Conservation (phyloP, 2,797 vertebrate species). For the Danio jaintianensis region DNA sequence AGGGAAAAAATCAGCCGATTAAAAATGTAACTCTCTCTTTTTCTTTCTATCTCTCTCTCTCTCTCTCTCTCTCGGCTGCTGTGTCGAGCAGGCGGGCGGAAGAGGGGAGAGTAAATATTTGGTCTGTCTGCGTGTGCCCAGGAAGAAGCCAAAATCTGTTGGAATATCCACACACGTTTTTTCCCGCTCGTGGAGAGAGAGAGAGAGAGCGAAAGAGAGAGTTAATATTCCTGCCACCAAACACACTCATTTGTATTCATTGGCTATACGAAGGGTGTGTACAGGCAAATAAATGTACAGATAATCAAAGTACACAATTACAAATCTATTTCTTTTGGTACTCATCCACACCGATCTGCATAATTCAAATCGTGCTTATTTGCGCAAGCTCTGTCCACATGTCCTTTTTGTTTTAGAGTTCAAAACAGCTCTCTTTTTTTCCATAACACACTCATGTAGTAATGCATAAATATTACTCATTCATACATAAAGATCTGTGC, state of each 20-base stretch:
- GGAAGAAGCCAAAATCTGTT: constrained; percentile 66
- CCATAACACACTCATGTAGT: background rate
- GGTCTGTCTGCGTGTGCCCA: constrained; percentile 74
- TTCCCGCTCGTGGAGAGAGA: constrained; percentile 29
- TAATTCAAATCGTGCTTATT: constrained; percentile 43
- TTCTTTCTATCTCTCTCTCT: constrained; percentile 53
- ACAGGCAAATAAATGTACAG: constrained; percentile 72
- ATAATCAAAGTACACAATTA: constrained; percentile 77
- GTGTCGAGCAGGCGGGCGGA: constrained; percentile 65
- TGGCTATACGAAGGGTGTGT: constrained; percentile 71
- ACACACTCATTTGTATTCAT: constrained; percentile 70
- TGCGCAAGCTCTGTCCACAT: constrained; percentile 18
- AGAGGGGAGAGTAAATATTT: constrained; percentile 71
- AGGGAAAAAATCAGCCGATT: constrained; percentile 88
- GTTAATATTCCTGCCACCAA: constrained; percentile 32
- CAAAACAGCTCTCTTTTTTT: constrained; percentile 10
- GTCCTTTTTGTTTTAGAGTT: constrained; percentile 25
- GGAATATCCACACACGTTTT: constrained; percentile 67
- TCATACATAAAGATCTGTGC: constrained; percentile 32
- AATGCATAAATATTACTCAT: constrained; percentile 43
- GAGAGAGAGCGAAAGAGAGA: constrained; percentile 13
- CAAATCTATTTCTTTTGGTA: constrained; percentile 65
- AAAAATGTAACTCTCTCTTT: constrained; percentile 83
- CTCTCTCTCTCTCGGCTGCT: constrained; percentile 69
- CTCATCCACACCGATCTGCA: constrained; percentile 27